A percentile compares a stretch with the other conserved stretches of the same genome.
These are phyloP conservation scores for Battus philenor DNA, from an alignment of 1,140 invertebrate genomes.

Conservation along the genomic window DNA sequence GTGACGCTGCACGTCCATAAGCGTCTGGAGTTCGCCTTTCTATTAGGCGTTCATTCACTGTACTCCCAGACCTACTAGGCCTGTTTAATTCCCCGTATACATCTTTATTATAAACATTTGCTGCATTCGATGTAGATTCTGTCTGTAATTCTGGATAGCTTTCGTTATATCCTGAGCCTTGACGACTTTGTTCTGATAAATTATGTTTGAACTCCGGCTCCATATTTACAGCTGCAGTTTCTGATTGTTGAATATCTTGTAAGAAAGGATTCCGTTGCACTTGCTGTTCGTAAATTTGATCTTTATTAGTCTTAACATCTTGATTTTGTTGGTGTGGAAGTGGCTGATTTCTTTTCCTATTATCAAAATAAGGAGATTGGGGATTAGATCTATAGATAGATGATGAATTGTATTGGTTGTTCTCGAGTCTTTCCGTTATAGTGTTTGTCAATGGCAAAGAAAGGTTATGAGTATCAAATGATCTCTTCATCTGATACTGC, in stretches of 20 bases:
- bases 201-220: conserved; percentile 23
- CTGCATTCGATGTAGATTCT: conserved; percentile 29
- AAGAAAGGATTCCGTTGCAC: conserved; percentile 55
- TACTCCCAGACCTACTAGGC: conserved; percentile 28
- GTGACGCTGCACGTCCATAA: conserved; percentile 82
- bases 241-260: conserved; percentile 45
- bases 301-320: conserved; percentile 36
- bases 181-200: conserved; percentile 23
- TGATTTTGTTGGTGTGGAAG: conserved; percentile 31
- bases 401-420: conserved; percentile 45
- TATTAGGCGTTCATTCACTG: conserved; percentile 56
- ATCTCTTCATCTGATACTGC: conserved; percentile 51
- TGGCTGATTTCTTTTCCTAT: conserved; percentile 63
- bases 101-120: conserved; percentile 40
- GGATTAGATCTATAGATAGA: conserved; percentile 49
- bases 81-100: conserved; percentile 57
- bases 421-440: conserved; percentile 55
- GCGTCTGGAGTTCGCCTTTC: conserved; percentile 89
- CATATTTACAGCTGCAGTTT: conserved; percentile 25
- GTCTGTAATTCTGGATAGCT: conserved; percentile 37
- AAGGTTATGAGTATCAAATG: conserved; percentile 66
- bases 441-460: conserved; percentile 64
- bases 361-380: conserved; percentile 68
- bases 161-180: conserved; percentile 32
- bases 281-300: conserved; percentile 49